Conservation (phyloP, 2,113 vertebrate genomes). For the Stigmatopora argus region DNA sequence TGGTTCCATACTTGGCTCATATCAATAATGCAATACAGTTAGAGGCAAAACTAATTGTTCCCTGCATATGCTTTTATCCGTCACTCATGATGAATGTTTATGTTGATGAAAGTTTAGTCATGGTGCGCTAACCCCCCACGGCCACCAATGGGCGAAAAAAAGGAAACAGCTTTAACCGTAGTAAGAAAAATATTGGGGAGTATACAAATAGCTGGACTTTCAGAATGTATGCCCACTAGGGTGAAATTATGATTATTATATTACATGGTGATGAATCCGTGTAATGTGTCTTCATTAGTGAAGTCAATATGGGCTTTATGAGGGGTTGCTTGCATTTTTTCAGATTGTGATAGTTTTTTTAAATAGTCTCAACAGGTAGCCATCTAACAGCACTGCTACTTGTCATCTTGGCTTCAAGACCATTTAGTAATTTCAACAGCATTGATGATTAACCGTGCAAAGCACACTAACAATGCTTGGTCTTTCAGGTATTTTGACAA, state of each 20-base stretch:
- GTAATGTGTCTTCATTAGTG: neutral
- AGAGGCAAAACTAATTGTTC: neutral
- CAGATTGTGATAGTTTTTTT: neutral
- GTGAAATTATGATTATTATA: neutral
- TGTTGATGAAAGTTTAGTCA: no score
- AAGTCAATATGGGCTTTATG: neutral
- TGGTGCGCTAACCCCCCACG: no score
- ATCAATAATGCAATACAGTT: conserved; percentile 2
- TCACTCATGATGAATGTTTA: neutral
- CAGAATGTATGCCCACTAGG: neutral
- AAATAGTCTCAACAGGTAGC: neutral
- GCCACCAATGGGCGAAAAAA: no score
- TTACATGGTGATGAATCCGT: neutral
- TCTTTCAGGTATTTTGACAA: no score
- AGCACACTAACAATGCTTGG: no score
- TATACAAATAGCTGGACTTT: neutral
- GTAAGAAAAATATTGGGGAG: no score
- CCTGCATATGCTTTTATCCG: neutral
- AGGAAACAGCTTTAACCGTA: no score
- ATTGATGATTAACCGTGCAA: no score
- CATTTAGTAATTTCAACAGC: neutral
- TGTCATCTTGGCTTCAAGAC: neutral
- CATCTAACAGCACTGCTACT: neutral
- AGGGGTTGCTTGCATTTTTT: neutral
- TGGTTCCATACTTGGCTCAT: neutral